These are phyloP conservation scores for Syritta pipiens DNA, from an alignment of 2,888 invertebrate species.

Conservation along the genomic window DNA sequence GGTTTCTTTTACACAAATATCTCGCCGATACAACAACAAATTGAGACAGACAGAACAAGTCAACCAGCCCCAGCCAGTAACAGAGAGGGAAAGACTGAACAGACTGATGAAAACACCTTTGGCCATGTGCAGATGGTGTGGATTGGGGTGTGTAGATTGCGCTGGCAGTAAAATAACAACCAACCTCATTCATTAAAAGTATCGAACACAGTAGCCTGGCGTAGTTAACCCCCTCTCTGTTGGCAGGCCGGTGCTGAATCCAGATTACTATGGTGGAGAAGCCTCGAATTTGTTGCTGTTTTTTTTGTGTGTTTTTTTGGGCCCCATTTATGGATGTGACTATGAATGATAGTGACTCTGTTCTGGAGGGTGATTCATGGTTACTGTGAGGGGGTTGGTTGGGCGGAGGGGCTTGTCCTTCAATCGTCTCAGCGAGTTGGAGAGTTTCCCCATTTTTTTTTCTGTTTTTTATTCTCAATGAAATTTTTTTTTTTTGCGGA, in stretches of 20 bases:
- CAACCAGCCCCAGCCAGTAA: neutral
- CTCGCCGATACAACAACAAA: conserved; percentile 17
- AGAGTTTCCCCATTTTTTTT: conserved; percentile 36
- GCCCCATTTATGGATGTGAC: conserved; percentile 5
- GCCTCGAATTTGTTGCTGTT: neutral
- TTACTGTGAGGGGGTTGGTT: neutral
- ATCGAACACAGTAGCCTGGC: conserved; percentile 18
- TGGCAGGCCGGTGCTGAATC: neutral
- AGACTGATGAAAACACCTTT: conserved; percentile 32
- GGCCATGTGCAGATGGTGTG: conserved; percentile 47
- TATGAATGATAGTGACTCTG: neutral
- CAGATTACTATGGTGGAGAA: neutral
- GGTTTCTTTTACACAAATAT: conserved; percentile 28
- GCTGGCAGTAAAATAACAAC: conserved; percentile 38
- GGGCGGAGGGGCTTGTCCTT: conserved; percentile 20
- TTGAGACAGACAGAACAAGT: conserved; percentile 3
- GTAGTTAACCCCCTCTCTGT: conserved; percentile 11
- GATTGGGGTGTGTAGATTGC: conserved; percentile 24
- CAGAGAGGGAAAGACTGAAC: neutral
- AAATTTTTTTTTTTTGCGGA: neutral
- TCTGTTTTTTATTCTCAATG: conserved; percentile 21
- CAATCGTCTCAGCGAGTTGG: conserved; percentile 7
- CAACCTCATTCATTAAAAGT: conserved; percentile 46
- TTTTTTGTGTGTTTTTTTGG: conserved; percentile 2
- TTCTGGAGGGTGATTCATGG: conserved; percentile 21